phyloP scores from a whole-genome alignment of 2,113 vertebrate genomes.

The Amazona guildingii region DNA sequence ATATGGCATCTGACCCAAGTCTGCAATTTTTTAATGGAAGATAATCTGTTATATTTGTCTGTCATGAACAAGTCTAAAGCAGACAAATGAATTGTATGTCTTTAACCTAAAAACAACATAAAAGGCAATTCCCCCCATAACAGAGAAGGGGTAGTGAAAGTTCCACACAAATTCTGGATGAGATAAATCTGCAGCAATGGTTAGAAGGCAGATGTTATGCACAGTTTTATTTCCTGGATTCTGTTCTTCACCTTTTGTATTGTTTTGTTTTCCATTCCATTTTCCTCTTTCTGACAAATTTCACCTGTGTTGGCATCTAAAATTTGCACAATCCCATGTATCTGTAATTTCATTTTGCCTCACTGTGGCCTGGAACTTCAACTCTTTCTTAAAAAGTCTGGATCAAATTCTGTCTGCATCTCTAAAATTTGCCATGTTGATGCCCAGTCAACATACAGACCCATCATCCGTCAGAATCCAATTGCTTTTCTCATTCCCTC shows the following conservation, averaged over 20 bases:
- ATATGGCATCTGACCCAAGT: conserved; percentile 27
- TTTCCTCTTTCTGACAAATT: not conserved
- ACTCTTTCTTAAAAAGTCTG: not conserved
- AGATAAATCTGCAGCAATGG: not conserved
- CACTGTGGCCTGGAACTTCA: not conserved
- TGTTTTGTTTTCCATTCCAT: not conserved
- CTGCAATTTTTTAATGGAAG: conserved; percentile 42
- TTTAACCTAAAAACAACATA: not conserved
- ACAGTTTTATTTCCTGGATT: not conserved
- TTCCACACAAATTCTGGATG: not conserved
- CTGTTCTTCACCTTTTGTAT: not conserved
- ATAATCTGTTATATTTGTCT: conserved; percentile 49
- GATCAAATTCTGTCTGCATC: not conserved
- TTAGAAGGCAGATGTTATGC: not conserved
- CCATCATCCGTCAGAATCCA: not conserved
- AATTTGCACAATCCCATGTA: not conserved
- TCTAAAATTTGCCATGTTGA: not conserved
- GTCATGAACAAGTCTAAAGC: not conserved
- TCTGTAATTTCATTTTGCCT: not conserved
- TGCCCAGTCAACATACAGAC: not conserved
- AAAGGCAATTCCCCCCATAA: not conserved
- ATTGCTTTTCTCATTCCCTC: not conserved
- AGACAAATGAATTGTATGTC: conserved; percentile 1
- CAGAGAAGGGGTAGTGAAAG: not conserved
- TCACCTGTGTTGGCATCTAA: not conserved